A percentile compares a stretch with the other conserved stretches of the same genome.
Conservation (phyloP, 2,888 invertebrate genomes). For the Nymphalis urticae region DNA sequence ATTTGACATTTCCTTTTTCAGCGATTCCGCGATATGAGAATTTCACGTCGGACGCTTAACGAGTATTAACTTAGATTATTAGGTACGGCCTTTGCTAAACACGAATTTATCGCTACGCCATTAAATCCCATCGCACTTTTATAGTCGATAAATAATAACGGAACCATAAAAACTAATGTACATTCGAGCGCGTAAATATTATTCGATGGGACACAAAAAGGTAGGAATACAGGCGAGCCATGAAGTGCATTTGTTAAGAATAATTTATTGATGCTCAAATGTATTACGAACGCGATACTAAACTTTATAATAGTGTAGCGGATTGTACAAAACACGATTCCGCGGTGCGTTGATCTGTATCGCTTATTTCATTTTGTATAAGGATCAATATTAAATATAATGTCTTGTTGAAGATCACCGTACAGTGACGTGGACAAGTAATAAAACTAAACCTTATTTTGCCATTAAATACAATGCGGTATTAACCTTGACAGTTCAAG, state of each 20-base stretch:
- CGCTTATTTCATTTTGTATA: slow-evolving; percentile 7
- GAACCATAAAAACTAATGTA: slow-evolving; percentile 44
- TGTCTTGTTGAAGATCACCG: slow-evolving; percentile 10
- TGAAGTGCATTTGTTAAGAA: slow-evolving; percentile 15
- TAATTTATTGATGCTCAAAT: slow-evolving; percentile 26
- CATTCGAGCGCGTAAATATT: slow-evolving; percentile 40
- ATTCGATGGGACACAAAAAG: slow-evolving; percentile 23
- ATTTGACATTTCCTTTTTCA: slow-evolving; percentile 40
- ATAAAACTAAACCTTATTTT: slow-evolving; percentile 44
- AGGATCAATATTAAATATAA: slow-evolving; percentile 13
- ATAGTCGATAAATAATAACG: slow-evolving; percentile 53
- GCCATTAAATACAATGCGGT: slow-evolving; percentile 47
- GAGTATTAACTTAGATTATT: slow-evolving; percentile 20
- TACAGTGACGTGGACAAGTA: slow-evolving; percentile 30
- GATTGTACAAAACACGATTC: slow-evolving; percentile 5
- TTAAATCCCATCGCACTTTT: slow-evolving; percentile 44
- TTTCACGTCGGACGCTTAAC: slow-evolving; percentile 16
- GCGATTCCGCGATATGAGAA: slow-evolving; percentile 26
- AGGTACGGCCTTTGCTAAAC: slow-evolving; percentile 28
- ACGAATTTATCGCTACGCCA: slow-evolving; percentile 45
- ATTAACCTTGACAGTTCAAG: slow-evolving; percentile 45
- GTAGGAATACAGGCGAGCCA: not conserved
- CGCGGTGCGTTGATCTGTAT: no score
- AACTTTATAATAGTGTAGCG: slow-evolving; percentile 17
- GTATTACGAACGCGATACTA: slow-evolving; percentile 15